Conservation (phyloP, 2,888 invertebrate species). For the Rugalucina vietnamica region DNA sequence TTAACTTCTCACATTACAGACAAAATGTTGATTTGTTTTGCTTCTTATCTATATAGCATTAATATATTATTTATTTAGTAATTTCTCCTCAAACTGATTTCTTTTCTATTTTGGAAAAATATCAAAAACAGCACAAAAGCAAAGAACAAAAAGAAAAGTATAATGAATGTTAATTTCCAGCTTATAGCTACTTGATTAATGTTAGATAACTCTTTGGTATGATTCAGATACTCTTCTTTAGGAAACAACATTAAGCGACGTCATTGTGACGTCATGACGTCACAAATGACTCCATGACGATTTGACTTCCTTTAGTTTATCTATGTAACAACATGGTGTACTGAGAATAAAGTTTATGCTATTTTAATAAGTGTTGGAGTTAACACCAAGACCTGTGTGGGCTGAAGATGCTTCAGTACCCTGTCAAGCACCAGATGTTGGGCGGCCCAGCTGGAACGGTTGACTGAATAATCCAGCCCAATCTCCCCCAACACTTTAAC, state of each 20-base stretch:
- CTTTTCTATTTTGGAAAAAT: not conserved
- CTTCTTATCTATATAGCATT: too few relatives aligned
- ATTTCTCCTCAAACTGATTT: not conserved
- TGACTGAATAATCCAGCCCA: too few relatives aligned
- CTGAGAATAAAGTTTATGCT: too few relatives aligned
- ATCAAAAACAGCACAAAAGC: not conserved
- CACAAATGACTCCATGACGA: not conserved
- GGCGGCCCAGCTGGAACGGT: too few relatives aligned
- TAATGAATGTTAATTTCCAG: conserved; percentile 1
- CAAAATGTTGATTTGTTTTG: too few relatives aligned
- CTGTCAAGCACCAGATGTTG: too few relatives aligned
- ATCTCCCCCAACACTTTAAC: too few relatives aligned
- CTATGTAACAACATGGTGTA: not conserved
- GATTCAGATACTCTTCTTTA: not conserved
- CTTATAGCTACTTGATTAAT: not conserved
- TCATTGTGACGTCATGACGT: conserved; percentile 3
- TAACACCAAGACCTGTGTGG: too few relatives aligned
- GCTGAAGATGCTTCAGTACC: too few relatives aligned
- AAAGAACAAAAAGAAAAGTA: not conserved
- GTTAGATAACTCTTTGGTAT: not conserved
- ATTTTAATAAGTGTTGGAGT: not conserved
- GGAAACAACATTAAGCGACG: not conserved
- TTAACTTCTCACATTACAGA: too few relatives aligned
- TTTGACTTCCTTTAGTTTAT: not conserved
- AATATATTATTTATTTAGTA: not conserved